These are phyloP conservation scores for Artibeus jamaicensis DNA, from an alignment of 2,797 vertebrate genomes.

Conservation along the genomic window DNA sequence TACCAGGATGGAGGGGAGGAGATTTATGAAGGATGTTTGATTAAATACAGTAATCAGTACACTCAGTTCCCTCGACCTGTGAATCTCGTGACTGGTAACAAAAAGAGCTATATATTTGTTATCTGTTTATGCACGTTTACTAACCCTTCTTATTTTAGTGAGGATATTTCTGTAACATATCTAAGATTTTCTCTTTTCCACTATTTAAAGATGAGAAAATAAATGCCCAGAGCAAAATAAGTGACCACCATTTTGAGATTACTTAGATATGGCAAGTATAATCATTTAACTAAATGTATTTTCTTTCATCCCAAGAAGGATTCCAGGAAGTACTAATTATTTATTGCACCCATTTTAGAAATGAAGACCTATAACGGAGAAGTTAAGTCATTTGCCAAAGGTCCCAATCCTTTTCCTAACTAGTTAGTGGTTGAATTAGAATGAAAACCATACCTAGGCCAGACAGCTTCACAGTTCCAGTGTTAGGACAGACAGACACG, in stretches of 20 bases:
- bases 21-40: not conserved
- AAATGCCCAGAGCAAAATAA: not conserved
- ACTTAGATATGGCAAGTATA: not conserved
- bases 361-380: not conserved
- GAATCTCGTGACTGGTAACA: not conserved
- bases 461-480: not conserved
- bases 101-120: not conserved
- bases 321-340: not conserved
- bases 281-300: not conserved
- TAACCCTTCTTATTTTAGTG: not conserved
- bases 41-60: not conserved
- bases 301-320: not conserved
- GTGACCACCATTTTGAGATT: not conserved
- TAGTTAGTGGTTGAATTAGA: not conserved
- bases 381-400: not conserved
- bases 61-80: not conserved
- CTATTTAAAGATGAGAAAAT: slow-evolving; percentile 12
- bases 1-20: not conserved
- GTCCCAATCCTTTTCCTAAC: not conserved
- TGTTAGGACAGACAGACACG: not conserved
- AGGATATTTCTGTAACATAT: not conserved
- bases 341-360: not conserved
- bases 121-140: not conserved
- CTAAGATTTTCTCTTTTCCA: not conserved
- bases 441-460: not conserved